Evolutionary conservation across 2,113 vertebrate species (phyloP).

Genomic region (Turdus rufiventris): DNA sequence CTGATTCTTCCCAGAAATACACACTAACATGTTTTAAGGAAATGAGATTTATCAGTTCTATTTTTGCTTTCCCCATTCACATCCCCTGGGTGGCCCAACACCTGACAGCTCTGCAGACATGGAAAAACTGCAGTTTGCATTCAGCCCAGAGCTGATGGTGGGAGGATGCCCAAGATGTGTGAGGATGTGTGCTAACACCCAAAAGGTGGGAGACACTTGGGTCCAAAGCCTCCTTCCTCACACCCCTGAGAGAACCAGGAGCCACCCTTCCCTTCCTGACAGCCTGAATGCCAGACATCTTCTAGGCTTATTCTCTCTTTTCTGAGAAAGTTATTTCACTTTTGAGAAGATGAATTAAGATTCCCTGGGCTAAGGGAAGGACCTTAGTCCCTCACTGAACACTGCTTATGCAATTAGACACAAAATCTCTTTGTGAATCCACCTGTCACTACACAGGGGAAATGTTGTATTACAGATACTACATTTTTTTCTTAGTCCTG

Average conservation of each 20-base stretch:
- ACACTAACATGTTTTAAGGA: neutral
- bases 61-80: fast-evolving
- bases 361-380: neutral
- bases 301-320: neutral
- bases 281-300: neutral
- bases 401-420: neutral
- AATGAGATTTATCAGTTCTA: neutral
- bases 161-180: neutral
- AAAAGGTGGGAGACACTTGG: neutral
- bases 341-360: neutral
- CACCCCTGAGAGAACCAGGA: neutral
- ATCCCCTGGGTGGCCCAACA: neutral
- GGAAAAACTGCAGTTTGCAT: neutral
- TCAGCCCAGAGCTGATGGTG: neutral
- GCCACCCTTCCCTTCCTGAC: neutral
- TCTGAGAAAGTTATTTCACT: neutral
- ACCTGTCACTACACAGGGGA: neutral
- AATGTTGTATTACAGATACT: neutral
- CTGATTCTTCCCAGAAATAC: neutral
- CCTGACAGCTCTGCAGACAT: neutral
- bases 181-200: neutral
- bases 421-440: neutral
- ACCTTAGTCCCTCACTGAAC: neutral
- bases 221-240: neutral
- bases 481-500: neutral